Conservation (phyloP, 1,140 invertebrate species). For the Caenorhabditis latens region DNA sequence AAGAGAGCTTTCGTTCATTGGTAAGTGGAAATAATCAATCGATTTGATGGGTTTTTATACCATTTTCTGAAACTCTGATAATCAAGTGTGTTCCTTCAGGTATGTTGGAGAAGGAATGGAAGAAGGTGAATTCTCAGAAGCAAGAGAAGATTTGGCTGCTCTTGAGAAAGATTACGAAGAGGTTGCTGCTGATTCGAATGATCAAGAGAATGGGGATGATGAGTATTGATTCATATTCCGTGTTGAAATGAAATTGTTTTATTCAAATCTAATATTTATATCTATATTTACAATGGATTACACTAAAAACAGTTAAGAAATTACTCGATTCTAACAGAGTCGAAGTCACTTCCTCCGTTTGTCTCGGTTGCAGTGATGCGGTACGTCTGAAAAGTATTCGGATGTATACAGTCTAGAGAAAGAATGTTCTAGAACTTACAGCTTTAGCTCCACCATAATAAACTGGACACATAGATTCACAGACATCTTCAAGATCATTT, state of each 20-base stretch:
- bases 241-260: conserved; percentile 1
- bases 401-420: too few relatives aligned
- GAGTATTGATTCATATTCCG: conserved; percentile 33
- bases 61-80: too few relatives aligned
- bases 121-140: conserved; percentile 85
- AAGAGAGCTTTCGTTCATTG: conserved; percentile 85
- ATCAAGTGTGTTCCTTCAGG: background rate
- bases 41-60: too few relatives aligned
- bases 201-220: conserved; percentile 57
- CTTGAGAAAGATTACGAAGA: conserved; percentile 82
- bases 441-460: conserved; percentile 45
- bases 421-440: conserved; percentile 2
- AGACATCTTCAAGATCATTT: conserved; percentile 42
- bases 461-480: conserved; percentile 45
- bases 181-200: conserved; percentile 54
- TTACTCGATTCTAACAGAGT: conserved; percentile 23
- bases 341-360: conserved; percentile 30
- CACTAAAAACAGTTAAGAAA: background rate
- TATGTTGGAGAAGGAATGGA: conserved; percentile 84
- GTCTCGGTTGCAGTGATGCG: conserved; percentile 29
- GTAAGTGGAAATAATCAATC: conserved; percentile 74
- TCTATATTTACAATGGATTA: background rate
- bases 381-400: conserved; percentile 2
- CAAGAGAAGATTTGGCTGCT: conserved; percentile 84
- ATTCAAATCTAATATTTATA: background rate